Percentiles rank a stretch among this genome's conserved stretches.
Evolutionary conservation across 2,888 invertebrate species (phyloP).

Genomic region (Apomyelois bistriatella): DNA sequence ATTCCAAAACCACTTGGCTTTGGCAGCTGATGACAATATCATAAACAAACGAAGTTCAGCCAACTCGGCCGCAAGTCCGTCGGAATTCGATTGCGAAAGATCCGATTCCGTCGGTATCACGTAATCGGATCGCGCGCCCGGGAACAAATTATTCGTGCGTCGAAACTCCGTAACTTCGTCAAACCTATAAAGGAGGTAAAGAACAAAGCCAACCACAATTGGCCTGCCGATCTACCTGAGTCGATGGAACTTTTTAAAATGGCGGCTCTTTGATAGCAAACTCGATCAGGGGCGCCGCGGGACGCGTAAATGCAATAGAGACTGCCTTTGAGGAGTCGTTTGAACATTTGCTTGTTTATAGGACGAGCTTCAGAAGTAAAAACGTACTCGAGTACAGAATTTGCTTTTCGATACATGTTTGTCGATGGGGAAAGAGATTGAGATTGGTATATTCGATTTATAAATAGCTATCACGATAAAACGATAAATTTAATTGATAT

Average conservation of each 20-base stretch:
- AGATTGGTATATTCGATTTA: neutral
- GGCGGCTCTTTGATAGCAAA: constrained; percentile 74
- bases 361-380: neutral
- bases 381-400: constrained; percentile 4
- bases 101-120: constrained; percentile 63
- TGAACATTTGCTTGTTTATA: constrained; percentile 55
- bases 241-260: constrained; percentile 75
- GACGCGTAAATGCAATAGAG: constrained; percentile 77
- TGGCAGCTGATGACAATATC: constrained; percentile 34
- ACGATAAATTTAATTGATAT: neutral
- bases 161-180: constrained; percentile 76
- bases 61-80: constrained; percentile 50
- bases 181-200: constrained; percentile 70
- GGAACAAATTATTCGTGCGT: constrained; percentile 75
- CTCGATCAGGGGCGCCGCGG: constrained; percentile 74
- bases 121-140: constrained; percentile 71
- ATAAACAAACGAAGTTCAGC: constrained; percentile 51
- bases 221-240: constrained; percentile 64
- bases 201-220: constrained; percentile 78
- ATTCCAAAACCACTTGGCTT: neutral
- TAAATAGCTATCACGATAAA: neutral
- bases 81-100: constrained; percentile 61
- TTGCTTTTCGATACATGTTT: constrained; percentile 3
- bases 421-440: neutral
- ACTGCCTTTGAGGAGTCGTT: constrained; percentile 70